These are phyloP conservation scores for Silurus glanis DNA, from an alignment of 2,113 vertebrate genomes.

Conservation along the genomic window DNA sequence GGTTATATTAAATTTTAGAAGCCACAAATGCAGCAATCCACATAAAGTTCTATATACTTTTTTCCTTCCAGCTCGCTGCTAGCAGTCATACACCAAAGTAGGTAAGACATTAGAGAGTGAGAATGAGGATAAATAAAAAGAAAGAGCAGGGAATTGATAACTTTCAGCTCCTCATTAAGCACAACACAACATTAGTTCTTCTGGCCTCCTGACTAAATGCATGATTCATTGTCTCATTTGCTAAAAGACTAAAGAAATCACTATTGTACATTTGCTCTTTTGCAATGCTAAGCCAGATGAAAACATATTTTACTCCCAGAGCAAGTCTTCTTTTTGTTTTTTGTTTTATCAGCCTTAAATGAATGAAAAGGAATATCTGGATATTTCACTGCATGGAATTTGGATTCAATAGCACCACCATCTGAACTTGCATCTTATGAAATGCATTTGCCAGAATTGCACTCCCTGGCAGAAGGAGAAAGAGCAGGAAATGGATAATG, in stretches of 20 bases:
- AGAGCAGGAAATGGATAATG: constrained; percentile 28
- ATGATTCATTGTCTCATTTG: constrained; percentile 44
- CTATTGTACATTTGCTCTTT: background rate
- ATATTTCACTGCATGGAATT: background rate
- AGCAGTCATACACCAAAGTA: background rate
- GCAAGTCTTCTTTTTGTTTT: background rate
- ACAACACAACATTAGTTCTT: constrained; percentile 39
- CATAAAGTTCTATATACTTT: background rate
- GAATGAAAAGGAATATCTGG: constrained; percentile 16
- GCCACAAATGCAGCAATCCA: background rate
- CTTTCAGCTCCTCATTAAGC: constrained; percentile 41
- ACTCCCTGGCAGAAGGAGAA: constrained; percentile 18
- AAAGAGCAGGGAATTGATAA: constrained; percentile 38
- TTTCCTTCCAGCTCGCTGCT: background rate
- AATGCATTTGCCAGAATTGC: constrained; percentile 13
- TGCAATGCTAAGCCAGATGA: background rate
- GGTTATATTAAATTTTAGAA: background rate
- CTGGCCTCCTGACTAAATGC: constrained; percentile 37
- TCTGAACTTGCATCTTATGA: constrained; percentile 26
- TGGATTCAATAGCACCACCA: background rate
- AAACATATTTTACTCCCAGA: background rate
- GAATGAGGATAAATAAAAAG: background rate
- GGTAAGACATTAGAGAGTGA: background rate
- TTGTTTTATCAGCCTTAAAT: background rate
- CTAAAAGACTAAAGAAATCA: constrained; percentile 28